These are phyloP conservation scores for Portevinia maculata DNA, from an alignment of 2,888 invertebrate species.

Conservation along the genomic window DNA sequence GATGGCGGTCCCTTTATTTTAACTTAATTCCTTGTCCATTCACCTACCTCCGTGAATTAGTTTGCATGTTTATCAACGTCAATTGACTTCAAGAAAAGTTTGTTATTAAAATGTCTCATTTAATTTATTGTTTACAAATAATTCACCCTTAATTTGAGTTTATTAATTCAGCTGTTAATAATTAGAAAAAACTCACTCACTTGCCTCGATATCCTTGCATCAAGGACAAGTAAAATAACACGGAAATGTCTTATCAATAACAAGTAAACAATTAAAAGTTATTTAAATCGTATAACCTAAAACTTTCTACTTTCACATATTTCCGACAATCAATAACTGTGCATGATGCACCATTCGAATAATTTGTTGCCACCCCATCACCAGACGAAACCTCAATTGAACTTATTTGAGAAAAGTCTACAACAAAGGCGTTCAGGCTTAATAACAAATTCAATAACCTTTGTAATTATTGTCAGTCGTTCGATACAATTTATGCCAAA, in stretches of 20 bases:
- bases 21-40: too few relatives aligned
- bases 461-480: slow-evolving; percentile 58
- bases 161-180: too few relatives aligned
- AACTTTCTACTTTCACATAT: slow-evolving; percentile 5
- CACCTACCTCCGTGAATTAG: too few relatives aligned
- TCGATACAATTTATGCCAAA: slow-evolving; percentile 57
- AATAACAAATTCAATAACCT: slow-evolving; percentile 66
- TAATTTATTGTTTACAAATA: too few relatives aligned
- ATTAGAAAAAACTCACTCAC: too few relatives aligned
- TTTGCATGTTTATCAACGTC: too few relatives aligned
- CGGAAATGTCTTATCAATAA: not conserved
- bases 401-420: slow-evolving; percentile 8
- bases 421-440: slow-evolving; percentile 6
- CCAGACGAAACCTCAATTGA: slow-evolving; percentile 32
- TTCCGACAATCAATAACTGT: slow-evolving; percentile 18
- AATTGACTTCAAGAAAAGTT: too few relatives aligned
- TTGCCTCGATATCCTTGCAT: not conserved
- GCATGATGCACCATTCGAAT: slow-evolving; percentile 25
- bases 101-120: too few relatives aligned
- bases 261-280: not conserved
- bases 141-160: too few relatives aligned
- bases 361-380: not conserved
- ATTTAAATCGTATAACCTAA: not conserved
- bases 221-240: not conserved
- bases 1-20: too few relatives aligned